These are phyloP conservation scores for Apodemia hepburni DNA, from an alignment of 2,888 invertebrate species.

Conservation along the genomic window DNA sequence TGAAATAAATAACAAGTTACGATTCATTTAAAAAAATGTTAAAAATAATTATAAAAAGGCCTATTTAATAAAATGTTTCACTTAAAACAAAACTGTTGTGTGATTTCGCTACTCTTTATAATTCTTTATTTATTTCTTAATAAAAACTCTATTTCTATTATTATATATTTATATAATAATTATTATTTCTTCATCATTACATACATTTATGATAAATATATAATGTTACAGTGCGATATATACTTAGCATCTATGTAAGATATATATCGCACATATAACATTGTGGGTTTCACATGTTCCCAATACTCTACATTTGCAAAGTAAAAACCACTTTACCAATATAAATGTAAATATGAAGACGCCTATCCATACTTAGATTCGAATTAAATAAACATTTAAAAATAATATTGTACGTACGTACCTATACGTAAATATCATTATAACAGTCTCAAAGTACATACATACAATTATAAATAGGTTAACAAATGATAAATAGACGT, in stretches of 20 bases:
- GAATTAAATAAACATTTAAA: constrained; percentile 74
- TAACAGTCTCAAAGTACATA: constrained; percentile 79
- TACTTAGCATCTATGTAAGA: constrained; percentile 27
- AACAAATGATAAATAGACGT: constrained; percentile 59
- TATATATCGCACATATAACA: constrained; percentile 33
- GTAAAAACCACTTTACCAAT: constrained; percentile 37
- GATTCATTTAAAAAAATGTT: constrained; percentile 68
- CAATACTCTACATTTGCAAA: constrained; percentile 38
- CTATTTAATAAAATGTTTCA: constrained; percentile 54
- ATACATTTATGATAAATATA: constrained; percentile 67
- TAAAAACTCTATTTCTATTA: constrained; percentile 78
- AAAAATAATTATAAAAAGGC: constrained; percentile 66
- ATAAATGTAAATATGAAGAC: constrained; percentile 50
- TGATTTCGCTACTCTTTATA: constrained; percentile 70
- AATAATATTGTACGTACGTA: constrained; percentile 76
- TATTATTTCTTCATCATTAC: constrained; percentile 75
- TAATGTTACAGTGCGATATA: constrained; percentile 41
- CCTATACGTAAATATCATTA: constrained; percentile 71
- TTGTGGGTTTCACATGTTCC: constrained; percentile 39
- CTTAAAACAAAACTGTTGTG: constrained; percentile 60
- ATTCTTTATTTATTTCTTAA: constrained; percentile 75
- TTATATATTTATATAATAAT: constrained; percentile 76
- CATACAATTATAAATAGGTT: constrained; percentile 78
- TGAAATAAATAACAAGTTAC: constrained; percentile 80
- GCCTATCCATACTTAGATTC: constrained; percentile 57